Base-by-base conservation (phyloP, 2,113 vertebrate species). In the Ifrita kowaldi region DNA sequence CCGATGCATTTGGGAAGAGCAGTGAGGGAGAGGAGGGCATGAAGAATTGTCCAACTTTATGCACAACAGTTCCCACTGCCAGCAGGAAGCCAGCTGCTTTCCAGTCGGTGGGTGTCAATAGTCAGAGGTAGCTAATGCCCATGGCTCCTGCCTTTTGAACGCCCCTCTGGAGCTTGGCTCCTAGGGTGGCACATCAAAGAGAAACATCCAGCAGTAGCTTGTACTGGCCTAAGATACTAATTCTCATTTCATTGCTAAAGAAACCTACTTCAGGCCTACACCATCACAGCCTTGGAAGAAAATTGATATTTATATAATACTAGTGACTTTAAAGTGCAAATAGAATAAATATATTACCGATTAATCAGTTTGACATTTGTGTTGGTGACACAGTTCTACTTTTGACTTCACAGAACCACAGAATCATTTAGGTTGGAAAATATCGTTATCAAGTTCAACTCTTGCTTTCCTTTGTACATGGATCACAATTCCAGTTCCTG, bases 1-100 rank as follows among this genome's bases (percentile, higher is more conserved):
- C 17, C 1, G 0, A 3, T 6, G 5, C 12, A 0, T 7, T 8
- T 16, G 22, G 49, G 32, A 64, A 80, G 32, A 37, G 27, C 37
- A 69, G 7, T 3, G 7, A 53, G 32, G 37, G 9, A 75, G 27
- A 52, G 5, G 8, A 75, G 18, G 6, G 4, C 7, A 2, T 47
- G 41, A 73, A 52, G 53, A 73, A 42, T 62, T 28, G 11, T 19
- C 33, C 30, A 5, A 1, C 0, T 0, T 76, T 26, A 24, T 7
- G 13, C 16, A 41, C 27, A 12, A 17, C 9, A 4, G 59, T 47
- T 28, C 44, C n/a, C 17, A n/a, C 41, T 44, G 53, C 26, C 19
- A 35, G 10, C 21, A 57, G 27, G 30, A 84, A 80, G 15, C 11
- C 16, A 7, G 21, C 65, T 77, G 32, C 13, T 92, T 83, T 50